A percentile compares a stretch with the other conserved stretches of the same genome.
Conservation (phyloP, 2,888 invertebrate species). For the Andrena haemorrhoa region DNA sequence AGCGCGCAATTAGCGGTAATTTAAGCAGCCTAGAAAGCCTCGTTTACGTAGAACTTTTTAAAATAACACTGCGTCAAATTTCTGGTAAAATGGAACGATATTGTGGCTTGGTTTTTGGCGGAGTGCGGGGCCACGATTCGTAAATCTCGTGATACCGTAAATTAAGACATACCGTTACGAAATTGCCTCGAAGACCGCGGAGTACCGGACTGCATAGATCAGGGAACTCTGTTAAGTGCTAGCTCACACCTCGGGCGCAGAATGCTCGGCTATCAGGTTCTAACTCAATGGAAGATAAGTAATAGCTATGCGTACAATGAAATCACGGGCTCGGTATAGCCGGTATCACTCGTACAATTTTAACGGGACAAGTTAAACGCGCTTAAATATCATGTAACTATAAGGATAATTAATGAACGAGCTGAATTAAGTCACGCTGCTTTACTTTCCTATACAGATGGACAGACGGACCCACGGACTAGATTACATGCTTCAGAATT, state of each 20-base stretch:
- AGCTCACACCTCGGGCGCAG: conserved; percentile 1
- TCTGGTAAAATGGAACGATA: background rate
- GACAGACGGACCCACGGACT: background rate
- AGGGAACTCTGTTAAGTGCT: conserved; percentile 1
- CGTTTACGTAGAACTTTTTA: background rate
- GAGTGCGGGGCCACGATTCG: background rate
- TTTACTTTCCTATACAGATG: background rate
- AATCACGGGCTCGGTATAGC: conserved; percentile 7
- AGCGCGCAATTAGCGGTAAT: conserved; percentile 26
- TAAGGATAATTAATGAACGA: conserved; percentile 6
- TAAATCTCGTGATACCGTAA: background rate
- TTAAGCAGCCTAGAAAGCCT: background rate
- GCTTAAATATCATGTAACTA: conserved; percentile 4
- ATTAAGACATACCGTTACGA: conserved; percentile 25
- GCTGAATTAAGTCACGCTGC: conserved; percentile 8
- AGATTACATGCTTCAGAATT: conserved; percentile 3
- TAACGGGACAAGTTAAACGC: conserved; percentile 18
- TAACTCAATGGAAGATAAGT: background rate
- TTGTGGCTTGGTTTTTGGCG: background rate
- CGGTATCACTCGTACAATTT: background rate
- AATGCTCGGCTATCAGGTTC: background rate
- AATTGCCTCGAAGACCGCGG: conserved; percentile 2
- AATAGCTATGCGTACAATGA: background rate
- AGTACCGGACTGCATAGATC: conserved; percentile 25
- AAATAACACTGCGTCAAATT: background rate